These are phyloP conservation scores for Cheilosia scutellata DNA, from an alignment of 2,888 invertebrate genomes.

Conservation along the genomic window DNA sequence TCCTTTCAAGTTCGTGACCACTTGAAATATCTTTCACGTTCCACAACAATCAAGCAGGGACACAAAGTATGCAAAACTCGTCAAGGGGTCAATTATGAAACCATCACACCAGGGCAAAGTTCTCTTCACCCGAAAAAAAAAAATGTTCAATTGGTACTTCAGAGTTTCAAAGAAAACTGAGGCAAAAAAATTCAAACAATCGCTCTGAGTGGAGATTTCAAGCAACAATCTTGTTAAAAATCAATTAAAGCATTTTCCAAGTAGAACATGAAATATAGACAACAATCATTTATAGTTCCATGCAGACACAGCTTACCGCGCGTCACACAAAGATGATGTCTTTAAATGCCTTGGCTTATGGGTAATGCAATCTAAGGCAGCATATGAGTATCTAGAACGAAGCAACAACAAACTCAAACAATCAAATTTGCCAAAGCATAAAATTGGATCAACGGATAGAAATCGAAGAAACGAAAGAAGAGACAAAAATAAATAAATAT, in stretches of 20 bases:
- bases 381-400: slow-evolving; percentile 45
- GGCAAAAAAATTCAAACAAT: slow-evolving; percentile 24
- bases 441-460: slow-evolving; percentile 67
- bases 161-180: not conserved
- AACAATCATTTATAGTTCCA: not conserved
- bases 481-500: slow-evolving; percentile 42
- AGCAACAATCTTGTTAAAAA: slow-evolving; percentile 57
- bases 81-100: slow-evolving; percentile 45
- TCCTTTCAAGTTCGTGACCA: slow-evolving; percentile 42
- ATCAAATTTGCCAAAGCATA: slow-evolving; percentile 61
- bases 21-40: slow-evolving; percentile 38
- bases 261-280: not conserved
- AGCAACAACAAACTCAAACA: slow-evolving; percentile 21
- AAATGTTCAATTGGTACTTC: slow-evolving; percentile 11
- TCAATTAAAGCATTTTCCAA: slow-evolving; percentile 46
- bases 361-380: slow-evolving; percentile 31
- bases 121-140: not conserved
- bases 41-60: not conserved
- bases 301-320: slow-evolving; percentile 18
- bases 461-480: slow-evolving; percentile 39
- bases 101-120: slow-evolving; percentile 14
- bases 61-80: slow-evolving; percentile 29
- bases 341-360: slow-evolving; percentile 36
- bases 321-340: slow-evolving; percentile 38
- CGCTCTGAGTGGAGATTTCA: slow-evolving; percentile 32